Base-by-base conservation (phyloP, 2,797 vertebrate species). In the Lacerta bilineata region DNA sequence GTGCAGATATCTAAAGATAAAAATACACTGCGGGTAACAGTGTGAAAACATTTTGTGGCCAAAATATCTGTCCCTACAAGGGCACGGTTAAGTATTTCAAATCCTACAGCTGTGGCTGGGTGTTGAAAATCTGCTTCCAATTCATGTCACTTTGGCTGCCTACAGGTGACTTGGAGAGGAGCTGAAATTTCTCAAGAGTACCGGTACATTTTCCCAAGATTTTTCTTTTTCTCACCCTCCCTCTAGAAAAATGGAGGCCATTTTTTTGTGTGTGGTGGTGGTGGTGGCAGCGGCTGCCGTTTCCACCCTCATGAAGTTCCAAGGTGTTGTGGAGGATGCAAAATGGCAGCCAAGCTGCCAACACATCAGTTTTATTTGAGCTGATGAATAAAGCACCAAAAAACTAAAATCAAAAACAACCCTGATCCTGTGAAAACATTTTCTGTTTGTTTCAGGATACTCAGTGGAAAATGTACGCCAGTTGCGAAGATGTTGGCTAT, bases 401-500 rank as follows among this genome's bases (percentile, higher is more conserved):
- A 68, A 72, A 23, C 10, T 29, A 17, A 29, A 89, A 23, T 0
- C 10, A 66, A 41, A n/a, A n/a, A 8, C 66, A 6, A 29, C 87
- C 84, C 2, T 79, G n/a, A 75, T 50, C 72, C 11, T 0, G 46
- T 90, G 33, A 94, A 89, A 79, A 86, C 64, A n/a, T 89, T 89
- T 94, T 78, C 1, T 80, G 1, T 95, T 77, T 95, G 0, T 96
- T 96, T 94, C 92, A 96, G 95, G 90, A 90, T 93, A 95, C 72
- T 2, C 80, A 84, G 91, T 59, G 89, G 90, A 93, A 96, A 93
- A 97, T 97, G 97, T 97, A 97, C 88, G 91, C 96, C 74, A 97
- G 95, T 80, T 95, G 91, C 80, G 97, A 97, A 93, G 95, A 96
- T 89, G 94, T 97, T 89, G 95, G 93, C 43, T 96, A 95, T 76